These are phyloP conservation scores for Xylophagus ater DNA, from an alignment of 2,888 invertebrate species.

Conservation along the genomic window DNA sequence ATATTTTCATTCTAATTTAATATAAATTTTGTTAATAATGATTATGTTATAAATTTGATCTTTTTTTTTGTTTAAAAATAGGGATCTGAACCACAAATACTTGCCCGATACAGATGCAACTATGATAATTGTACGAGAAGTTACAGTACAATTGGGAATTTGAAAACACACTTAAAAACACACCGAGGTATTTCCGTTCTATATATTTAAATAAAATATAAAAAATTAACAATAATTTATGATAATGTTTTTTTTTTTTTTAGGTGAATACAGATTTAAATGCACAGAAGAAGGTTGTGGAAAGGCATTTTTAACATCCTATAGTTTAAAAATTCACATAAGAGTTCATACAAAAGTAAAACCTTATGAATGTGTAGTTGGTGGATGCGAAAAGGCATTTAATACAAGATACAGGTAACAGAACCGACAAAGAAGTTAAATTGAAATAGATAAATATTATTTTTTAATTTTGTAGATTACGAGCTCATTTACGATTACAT, in stretches of 20 bases:
- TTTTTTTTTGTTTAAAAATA: constrained; percentile 33
- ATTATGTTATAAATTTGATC: too few relatives aligned
- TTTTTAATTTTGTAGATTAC: constrained; percentile 46
- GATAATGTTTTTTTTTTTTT: background rate
- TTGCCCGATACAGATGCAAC: constrained; percentile 71
- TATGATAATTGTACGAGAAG: constrained; percentile 79
- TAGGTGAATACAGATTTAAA: constrained; percentile 90
- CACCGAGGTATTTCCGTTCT: constrained; percentile 63
- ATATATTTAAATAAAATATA: background rate
- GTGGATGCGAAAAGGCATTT: constrained; percentile 83
- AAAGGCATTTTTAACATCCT: constrained; percentile 88
- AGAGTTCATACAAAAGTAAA: constrained; percentile 87
- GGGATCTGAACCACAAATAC: constrained; percentile 43
- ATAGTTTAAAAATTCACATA: constrained; percentile 88
- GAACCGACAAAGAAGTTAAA: too few relatives aligned
- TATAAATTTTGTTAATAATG: background rate
- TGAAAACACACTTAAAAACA: constrained; percentile 90
- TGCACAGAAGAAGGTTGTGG: constrained; percentile 79
- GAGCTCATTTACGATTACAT: constrained; percentile 85
- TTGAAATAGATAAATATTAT: too few relatives aligned
- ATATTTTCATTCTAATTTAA: background rate
- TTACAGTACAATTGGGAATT: constrained; percentile 88
- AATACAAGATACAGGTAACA: constrained; percentile 79
- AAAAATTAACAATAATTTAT: background rate
- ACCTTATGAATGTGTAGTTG: constrained; percentile 77